Evolutionary conservation across 2,888 invertebrate species (phyloP).

Genomic region (Eurois occulta): DNA sequence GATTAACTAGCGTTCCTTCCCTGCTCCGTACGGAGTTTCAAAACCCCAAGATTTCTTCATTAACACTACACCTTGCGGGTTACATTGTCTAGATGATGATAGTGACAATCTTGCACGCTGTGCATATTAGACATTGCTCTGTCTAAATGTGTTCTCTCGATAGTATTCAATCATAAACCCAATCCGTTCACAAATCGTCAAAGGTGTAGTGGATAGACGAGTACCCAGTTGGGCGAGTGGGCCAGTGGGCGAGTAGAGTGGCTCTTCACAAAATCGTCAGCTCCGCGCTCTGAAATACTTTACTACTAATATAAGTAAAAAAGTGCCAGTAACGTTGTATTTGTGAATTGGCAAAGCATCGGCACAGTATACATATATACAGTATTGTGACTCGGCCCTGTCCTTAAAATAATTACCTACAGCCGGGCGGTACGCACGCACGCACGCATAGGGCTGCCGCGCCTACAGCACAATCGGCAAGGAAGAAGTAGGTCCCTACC

Average conservation of each 20-base stretch:
- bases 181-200: background rate
- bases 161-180: background rate
- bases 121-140: background rate
- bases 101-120: background rate
- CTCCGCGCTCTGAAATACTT: background rate
- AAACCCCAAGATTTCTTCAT: background rate
- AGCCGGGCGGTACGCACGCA: too few species aligned
- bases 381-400: too few species aligned
- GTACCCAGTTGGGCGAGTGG: constrained; percentile 6
- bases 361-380: too few species aligned
- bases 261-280: constrained; percentile 15
- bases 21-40: background rate
- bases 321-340: background rate
- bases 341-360: background rate
- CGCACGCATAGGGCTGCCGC: too few species aligned
- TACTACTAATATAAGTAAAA: background rate
- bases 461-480: too few species aligned
- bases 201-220: constrained; percentile 6
- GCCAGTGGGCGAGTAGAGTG: constrained; percentile 12
- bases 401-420: too few species aligned
- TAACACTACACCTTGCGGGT: background rate
- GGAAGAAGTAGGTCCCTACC: background rate
- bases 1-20: background rate
- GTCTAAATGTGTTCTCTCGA: background rate
- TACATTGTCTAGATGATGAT: background rate